Conservation (phyloP, 2,797 vertebrate species). For the Lepus oiostolus region DNA sequence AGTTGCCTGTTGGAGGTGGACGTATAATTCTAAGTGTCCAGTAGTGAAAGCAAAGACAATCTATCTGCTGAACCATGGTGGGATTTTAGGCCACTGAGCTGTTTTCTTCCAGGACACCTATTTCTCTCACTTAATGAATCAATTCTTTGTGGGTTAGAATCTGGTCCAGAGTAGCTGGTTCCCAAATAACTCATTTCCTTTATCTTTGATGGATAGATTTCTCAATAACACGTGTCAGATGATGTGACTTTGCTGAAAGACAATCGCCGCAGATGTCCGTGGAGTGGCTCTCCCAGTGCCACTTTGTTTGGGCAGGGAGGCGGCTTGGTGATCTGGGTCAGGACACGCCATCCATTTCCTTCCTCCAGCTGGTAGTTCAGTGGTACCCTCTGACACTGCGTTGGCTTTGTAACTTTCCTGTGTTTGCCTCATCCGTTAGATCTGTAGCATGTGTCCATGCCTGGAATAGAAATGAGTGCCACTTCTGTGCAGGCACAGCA, state of each 20-base stretch:
- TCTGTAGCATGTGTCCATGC: neutral
- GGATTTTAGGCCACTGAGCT: conserved; percentile 6
- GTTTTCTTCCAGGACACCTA: conserved; percentile 51
- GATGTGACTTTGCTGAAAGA: conserved; percentile 71
- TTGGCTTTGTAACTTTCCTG: neutral
- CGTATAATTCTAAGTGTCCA: neutral
- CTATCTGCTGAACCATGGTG: neutral
- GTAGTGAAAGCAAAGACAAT: neutral
- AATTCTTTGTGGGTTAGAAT: conserved; percentile 68
- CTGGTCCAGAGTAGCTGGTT: conserved; percentile 66
- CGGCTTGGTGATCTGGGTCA: conserved; percentile 43
- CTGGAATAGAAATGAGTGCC: neutral
- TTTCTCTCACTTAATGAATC: conserved; percentile 77
- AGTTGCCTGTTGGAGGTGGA: neutral
- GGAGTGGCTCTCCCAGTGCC: neutral
- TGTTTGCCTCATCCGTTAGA: neutral
- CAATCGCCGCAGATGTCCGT: conserved; percentile 65
- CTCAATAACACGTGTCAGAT: conserved; percentile 71
- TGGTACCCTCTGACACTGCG: neutral
- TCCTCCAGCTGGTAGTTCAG: neutral
- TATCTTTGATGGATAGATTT: conserved; percentile 76
- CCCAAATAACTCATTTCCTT: conserved; percentile 74
- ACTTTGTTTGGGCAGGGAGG: conserved; percentile 46
- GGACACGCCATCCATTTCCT: conserved; percentile 54
- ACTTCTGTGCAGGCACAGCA: neutral